Evolutionary conservation across 2,797 vertebrate species (phyloP).

Genomic region (Amblyraja radiata): DNA sequence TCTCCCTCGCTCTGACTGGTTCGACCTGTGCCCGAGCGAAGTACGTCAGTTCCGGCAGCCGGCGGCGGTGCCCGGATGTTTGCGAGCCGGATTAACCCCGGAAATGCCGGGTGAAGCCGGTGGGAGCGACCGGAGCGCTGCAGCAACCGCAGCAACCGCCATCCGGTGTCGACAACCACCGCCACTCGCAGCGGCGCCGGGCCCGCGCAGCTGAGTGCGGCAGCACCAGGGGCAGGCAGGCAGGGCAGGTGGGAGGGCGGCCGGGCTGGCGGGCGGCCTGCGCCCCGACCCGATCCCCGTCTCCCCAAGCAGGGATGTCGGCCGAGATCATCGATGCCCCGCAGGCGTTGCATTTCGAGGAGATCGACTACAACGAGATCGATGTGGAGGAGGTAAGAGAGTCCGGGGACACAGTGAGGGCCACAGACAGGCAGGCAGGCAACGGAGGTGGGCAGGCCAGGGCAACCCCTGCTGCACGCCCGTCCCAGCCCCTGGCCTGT

Average conservation of each 20-base stretch:
- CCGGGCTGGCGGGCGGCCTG: not conserved
- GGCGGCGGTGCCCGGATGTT: constrained; percentile 7
- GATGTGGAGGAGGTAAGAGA: constrained; percentile 86
- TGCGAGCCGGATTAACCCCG: constrained; percentile 35
- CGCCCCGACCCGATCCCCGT: not conserved
- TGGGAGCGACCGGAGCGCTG: constrained; percentile 11
- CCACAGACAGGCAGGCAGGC: too few species aligned
- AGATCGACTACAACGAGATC: constrained; percentile 90
- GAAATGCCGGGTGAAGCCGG: constrained; percentile 33
- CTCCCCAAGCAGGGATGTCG: constrained; percentile 65
- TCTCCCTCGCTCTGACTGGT: not conserved
- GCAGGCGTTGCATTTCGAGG: constrained; percentile 87
- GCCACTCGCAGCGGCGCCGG: not conserved
- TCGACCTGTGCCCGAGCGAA: not conserved
- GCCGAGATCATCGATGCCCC: constrained; percentile 88
- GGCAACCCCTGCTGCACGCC: not conserved
- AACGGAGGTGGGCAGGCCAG: too few species aligned
- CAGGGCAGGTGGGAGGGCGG: too few species aligned
- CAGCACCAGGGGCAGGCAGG: not conserved
- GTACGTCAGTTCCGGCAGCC: not conserved
- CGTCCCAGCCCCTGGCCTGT: not conserved
- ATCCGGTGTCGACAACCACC: not conserved
- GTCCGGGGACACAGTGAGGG: not conserved
- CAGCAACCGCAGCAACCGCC: not conserved
- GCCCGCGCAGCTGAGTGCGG: not conserved